These are phyloP conservation scores for Andricus curvator DNA, from an alignment of 2,888 invertebrate species.

Conservation along the genomic window DNA sequence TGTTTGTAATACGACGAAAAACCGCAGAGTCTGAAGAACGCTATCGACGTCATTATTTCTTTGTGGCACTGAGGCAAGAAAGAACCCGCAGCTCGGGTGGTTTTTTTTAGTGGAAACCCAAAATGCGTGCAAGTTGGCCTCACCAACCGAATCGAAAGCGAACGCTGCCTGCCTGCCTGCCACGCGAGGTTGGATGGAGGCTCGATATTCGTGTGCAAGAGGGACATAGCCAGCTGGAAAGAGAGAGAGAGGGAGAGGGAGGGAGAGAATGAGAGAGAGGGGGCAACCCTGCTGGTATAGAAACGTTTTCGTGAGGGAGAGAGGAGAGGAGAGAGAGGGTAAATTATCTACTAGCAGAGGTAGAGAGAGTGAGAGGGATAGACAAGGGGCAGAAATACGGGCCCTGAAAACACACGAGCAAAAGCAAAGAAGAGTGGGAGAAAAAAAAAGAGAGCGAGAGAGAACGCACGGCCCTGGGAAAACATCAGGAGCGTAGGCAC, in stretches of 20 bases:
- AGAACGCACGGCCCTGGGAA: constrained; percentile 57
- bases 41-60: constrained; percentile 39
- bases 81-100: constrained; percentile 22
- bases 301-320: not conserved
- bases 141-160: constrained; percentile 37
- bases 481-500: constrained; percentile 45
- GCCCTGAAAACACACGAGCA: constrained; percentile 34
- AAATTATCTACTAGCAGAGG: constrained; percentile 26
- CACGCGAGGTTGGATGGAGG: constrained; percentile 29
- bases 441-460: constrained; percentile 44
- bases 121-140: constrained; percentile 35
- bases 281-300: not conserved
- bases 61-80: constrained; percentile 39
- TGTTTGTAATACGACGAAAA: constrained; percentile 38
- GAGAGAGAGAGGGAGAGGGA: constrained; percentile 33
- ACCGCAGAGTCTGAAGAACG: constrained; percentile 31
- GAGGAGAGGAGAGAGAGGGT: constrained; percentile 20
- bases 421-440: constrained; percentile 41
- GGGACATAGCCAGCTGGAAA: constrained; percentile 13
- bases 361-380: constrained; percentile 21
- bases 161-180: constrained; percentile 40
- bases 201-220: constrained; percentile 28
- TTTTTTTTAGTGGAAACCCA: constrained; percentile 35
- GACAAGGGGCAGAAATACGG: constrained; percentile 33
- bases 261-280: not conserved